Evolutionary conservation across 2,888 invertebrate genomes (phyloP).

Genomic region (Crocallis elinguaria): DNA sequence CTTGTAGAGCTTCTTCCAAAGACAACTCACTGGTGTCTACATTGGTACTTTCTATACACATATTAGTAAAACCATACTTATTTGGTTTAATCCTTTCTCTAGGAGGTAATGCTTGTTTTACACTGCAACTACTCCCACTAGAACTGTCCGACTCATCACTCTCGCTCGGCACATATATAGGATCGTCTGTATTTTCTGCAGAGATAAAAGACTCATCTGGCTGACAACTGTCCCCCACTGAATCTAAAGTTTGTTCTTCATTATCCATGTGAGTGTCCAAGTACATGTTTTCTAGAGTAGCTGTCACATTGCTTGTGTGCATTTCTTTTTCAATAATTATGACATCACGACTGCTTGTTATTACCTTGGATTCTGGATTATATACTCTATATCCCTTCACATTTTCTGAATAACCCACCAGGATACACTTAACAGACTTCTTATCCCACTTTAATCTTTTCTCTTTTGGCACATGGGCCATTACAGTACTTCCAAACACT

Average conservation of each 20-base stretch:
- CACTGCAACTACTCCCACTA: not conserved
- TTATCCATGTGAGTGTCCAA: not conserved
- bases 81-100: conserved; percentile 9
- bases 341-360: conserved; percentile 7
- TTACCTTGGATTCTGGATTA: conserved; percentile 17
- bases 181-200: not conserved
- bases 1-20: conserved; percentile 19
- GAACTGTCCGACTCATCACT: conserved; percentile 3
- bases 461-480: conserved; percentile 27
- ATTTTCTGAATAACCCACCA: conserved; percentile 40
- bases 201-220: not conserved
- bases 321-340: not conserved
- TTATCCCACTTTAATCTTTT: conserved; percentile 37
- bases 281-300: no score
- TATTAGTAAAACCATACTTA: conserved; percentile 15
- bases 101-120: not conserved
- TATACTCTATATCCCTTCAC: conserved; percentile 40
- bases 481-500: not conserved
- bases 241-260: conserved; percentile 29
- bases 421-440: conserved; percentile 27
- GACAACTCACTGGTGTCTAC: not conserved
- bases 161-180: conserved; percentile 1
- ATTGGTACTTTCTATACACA: conserved; percentile 4
- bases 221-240: conserved; percentile 35
- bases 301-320: no score